Conservation (phyloP, 2,888 invertebrate species). For the Octodonta nipae region DNA sequence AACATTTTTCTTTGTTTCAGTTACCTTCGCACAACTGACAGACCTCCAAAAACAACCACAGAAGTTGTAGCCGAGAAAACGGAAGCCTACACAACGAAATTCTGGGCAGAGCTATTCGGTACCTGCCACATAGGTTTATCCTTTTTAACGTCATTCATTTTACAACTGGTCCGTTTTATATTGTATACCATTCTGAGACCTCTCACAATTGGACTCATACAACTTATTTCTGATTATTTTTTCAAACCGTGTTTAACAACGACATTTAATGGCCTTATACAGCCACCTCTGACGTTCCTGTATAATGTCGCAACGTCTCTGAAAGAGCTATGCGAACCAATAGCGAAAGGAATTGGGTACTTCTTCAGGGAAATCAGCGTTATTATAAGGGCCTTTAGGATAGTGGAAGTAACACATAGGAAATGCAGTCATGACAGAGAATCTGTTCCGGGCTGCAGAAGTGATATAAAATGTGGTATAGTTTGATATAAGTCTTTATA, state of each 20-base stretch:
- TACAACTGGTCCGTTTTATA: constrained; percentile 46
- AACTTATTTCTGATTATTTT: constrained; percentile 52
- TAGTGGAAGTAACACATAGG: constrained; percentile 36
- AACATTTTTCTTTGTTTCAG: constrained; percentile 30
- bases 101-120: constrained; percentile 57
- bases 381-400: constrained; percentile 35
- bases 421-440: too few species aligned
- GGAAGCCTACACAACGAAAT: constrained; percentile 44
- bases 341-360: constrained; percentile 43
- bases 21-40: constrained; percentile 50
- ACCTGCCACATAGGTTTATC: constrained; percentile 46
- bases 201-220: constrained; percentile 45
- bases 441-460: too few species aligned
- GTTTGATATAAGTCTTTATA: too few species aligned
- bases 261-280: constrained; percentile 50
- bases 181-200: constrained; percentile 46
- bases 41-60: constrained; percentile 43
- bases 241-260: constrained; percentile 52
- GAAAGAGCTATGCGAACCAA: constrained; percentile 47
- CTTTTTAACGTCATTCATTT: constrained; percentile 46
- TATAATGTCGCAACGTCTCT: constrained; percentile 48
- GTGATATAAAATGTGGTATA: too few species aligned
- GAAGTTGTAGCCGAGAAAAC: constrained; percentile 46
- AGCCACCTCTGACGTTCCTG: constrained; percentile 52
- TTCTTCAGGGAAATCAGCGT: constrained; percentile 38